These are phyloP conservation scores for Acanthurus lineatus DNA, from an alignment of 2,797 vertebrate genomes.

Conservation along the genomic window DNA sequence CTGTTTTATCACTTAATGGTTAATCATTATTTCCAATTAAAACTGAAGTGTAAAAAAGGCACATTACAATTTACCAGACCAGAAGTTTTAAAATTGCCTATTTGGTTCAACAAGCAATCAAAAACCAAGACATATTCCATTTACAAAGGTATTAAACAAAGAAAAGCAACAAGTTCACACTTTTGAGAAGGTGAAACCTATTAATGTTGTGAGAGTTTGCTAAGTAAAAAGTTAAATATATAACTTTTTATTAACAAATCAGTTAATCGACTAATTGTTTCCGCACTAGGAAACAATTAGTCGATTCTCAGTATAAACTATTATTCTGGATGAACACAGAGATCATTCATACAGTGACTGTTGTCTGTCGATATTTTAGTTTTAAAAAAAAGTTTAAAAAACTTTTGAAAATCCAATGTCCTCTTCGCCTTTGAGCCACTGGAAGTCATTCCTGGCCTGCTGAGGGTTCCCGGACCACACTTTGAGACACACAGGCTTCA, in stretches of 20 bases:
- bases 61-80: background rate
- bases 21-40: background rate
- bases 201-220: background rate
- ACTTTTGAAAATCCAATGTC: background rate
- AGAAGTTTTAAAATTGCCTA: background rate
- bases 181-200: background rate
- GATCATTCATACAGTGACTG: background rate
- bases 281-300: background rate
- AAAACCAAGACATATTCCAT: background rate
- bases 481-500: constrained; percentile 26
- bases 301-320: background rate
- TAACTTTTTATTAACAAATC: background rate
- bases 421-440: background rate
- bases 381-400: background rate
- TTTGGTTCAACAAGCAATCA: background rate
- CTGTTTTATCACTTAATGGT: background rate
- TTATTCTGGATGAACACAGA: no score
- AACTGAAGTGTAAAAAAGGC: background rate
- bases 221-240: background rate
- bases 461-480: constrained; percentile 11
- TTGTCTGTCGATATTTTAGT: no score
- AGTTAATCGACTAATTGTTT: background rate
- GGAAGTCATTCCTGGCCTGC: background rate
- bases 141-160: background rate
- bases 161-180: background rate